Conservation (phyloP, 2,888 invertebrate species). For the Orthosia cruda region DNA sequence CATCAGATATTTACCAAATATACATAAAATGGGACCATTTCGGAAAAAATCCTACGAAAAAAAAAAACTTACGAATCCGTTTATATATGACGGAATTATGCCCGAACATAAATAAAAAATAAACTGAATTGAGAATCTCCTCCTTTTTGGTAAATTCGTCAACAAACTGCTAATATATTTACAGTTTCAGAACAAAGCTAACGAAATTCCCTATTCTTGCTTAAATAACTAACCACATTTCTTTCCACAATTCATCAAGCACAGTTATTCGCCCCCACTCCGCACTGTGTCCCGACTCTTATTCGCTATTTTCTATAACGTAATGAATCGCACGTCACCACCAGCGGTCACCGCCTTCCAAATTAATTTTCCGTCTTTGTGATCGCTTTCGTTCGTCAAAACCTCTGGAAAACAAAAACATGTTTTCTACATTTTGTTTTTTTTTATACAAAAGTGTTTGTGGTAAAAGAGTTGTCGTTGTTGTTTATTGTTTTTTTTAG, state of each 20-base stretch:
- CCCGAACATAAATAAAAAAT: no score
- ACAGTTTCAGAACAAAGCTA: neutral
- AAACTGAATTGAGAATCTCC: no score
- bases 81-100: no score
- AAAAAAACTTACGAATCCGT: no score
- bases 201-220: neutral
- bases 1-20: no score
- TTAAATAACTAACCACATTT: neutral
- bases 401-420: constrained; percentile 61
- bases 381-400: constrained; percentile 60
- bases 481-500: constrained; percentile 28
- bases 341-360: constrained; percentile 72
- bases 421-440: constrained; percentile 53
- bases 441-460: constrained; percentile 36
- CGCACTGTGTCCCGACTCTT: constrained; percentile 6
- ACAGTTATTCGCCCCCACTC: constrained; percentile 29
- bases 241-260: constrained; percentile 23
- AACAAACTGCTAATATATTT: neutral
- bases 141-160: no score
- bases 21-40: no score
- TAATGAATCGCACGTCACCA: constrained; percentile 80
- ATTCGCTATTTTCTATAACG: constrained; percentile 72
- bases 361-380: constrained; percentile 78
- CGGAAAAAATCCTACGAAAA: no score
- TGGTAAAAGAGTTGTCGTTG: constrained; percentile 26